A percentile compares a stretch with the other conserved stretches of the same genome.
phyloP scores from a whole-genome alignment of 2,113 vertebrate species.

The Columbina picui region DNA sequence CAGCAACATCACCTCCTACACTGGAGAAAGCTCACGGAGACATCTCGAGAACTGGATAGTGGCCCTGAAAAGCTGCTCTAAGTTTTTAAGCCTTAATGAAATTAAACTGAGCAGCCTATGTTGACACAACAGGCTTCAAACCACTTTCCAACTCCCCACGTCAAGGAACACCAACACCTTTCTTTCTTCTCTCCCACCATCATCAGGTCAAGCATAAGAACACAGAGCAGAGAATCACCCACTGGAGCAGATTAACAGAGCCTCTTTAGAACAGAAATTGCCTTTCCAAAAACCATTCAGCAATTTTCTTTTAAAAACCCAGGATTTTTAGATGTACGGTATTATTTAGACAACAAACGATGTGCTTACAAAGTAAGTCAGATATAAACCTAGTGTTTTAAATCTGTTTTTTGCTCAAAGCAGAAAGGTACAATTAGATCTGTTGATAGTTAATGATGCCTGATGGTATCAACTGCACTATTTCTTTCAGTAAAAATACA shows the following conservation, averaged over 20 bases:
- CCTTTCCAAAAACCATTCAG: background rate
- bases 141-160: background rate
- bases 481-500: background rate
- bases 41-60: background rate
- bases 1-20: background rate
- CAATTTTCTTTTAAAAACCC: background rate
- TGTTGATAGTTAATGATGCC: background rate
- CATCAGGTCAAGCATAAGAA: background rate
- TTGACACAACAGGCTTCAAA: background rate
- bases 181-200: background rate
- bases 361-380: background rate
- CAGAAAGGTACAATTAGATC: background rate
- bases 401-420: background rate
- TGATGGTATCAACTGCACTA: background rate
- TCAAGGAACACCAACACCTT: rapidly evolving
- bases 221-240: rapidly evolving
- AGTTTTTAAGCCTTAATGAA: background rate
- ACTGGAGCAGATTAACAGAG: background rate
- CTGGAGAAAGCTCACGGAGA: background rate
- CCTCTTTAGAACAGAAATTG: background rate
- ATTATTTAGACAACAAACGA: background rate
- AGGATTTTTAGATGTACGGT: background rate
- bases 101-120: background rate
- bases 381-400: background rate
- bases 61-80: background rate